A percentile compares a stretch with the other conserved stretches of the same genome.
phyloP scores from a whole-genome alignment of 2,888 invertebrate genomes.

The Hirtodrosophila trivittata region DNA sequence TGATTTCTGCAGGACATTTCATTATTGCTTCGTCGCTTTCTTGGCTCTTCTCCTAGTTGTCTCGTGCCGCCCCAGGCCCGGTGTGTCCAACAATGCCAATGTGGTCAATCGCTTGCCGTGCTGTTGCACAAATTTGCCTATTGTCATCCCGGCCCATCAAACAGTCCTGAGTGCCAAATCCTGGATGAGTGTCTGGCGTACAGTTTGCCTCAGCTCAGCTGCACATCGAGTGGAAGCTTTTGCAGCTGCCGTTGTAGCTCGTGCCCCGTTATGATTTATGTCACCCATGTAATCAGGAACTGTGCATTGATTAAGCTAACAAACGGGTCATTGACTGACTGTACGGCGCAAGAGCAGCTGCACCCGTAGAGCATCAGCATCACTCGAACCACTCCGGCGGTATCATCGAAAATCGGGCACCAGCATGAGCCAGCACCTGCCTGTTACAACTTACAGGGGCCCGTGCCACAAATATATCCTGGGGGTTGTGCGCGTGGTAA shows the following conservation, averaged over 20 bases:
- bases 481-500: slow-evolving; percentile 62
- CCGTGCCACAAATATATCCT: slow-evolving; percentile 67
- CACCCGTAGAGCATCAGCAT: slow-evolving; percentile 57
- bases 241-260: slow-evolving; percentile 51
- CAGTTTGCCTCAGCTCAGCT: slow-evolving; percentile 64
- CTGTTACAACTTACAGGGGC: slow-evolving; percentile 74
- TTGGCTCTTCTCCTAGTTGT: slow-evolving; percentile 28
- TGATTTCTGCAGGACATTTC: slow-evolving; percentile 55
- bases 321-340: slow-evolving; percentile 65
- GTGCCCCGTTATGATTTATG: slow-evolving; percentile 67
- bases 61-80: slow-evolving; percentile 72
- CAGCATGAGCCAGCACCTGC: slow-evolving; percentile 72
- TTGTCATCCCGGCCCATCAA: slow-evolving; percentile 47
- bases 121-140: slow-evolving; percentile 76
- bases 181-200: slow-evolving; percentile 9
- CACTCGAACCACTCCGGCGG: slow-evolving; percentile 29
- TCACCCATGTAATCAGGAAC: slow-evolving; percentile 71
- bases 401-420: slow-evolving; percentile 58
- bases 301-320: slow-evolving; percentile 71
- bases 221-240: slow-evolving; percentile 68
- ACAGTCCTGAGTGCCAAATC: slow-evolving; percentile 20
- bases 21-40: background rate
- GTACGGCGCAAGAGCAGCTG: slow-evolving; percentile 38
- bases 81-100: slow-evolving; percentile 67
- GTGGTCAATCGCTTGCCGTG: slow-evolving; percentile 69